phyloP scores from a whole-genome alignment of 2,888 invertebrate species.

The Heliconius hortense region DNA sequence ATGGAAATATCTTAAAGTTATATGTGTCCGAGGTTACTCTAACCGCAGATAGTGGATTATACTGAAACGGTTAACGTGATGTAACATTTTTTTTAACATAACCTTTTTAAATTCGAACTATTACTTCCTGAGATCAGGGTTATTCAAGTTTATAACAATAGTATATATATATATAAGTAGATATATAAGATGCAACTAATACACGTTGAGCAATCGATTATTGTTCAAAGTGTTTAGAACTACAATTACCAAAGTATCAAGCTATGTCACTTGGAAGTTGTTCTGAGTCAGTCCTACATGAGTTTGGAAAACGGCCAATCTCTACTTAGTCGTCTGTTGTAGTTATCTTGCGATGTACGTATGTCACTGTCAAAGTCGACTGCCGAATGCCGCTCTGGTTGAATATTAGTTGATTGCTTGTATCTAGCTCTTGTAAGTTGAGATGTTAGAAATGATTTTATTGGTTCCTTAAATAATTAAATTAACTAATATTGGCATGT shows the following conservation, averaged over 20 bases:
- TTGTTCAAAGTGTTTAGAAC: constrained; percentile 30
- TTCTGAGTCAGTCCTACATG: constrained; percentile 31
- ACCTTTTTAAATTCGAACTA: background rate
- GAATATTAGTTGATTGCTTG: background rate
- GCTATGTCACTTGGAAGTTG: constrained; percentile 39
- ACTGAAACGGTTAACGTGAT: too few relatives aligned
- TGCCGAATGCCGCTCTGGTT: background rate
- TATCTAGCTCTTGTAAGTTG: background rate
- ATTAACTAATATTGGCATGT: background rate
- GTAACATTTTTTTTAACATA: too few relatives aligned
- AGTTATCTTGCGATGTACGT: constrained; percentile 22
- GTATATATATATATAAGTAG: background rate
- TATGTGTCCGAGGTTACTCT: background rate
- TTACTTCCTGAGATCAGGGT: background rate
- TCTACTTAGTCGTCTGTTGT: constrained; percentile 33
- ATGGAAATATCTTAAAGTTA: background rate
- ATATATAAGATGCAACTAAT: constrained; percentile 4
- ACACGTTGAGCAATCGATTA: constrained; percentile 20
- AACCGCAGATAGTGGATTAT: background rate
- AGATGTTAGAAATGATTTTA: background rate
- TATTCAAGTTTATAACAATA: background rate
- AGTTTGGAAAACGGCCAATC: constrained; percentile 40
- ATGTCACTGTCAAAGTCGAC: constrained; percentile 26
- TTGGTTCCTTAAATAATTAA: constrained; percentile 2
- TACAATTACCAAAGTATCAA: constrained; percentile 29